Base-by-base conservation (phyloP, 2,113 vertebrate species). In the Pygoscelis adeliae region DNA sequence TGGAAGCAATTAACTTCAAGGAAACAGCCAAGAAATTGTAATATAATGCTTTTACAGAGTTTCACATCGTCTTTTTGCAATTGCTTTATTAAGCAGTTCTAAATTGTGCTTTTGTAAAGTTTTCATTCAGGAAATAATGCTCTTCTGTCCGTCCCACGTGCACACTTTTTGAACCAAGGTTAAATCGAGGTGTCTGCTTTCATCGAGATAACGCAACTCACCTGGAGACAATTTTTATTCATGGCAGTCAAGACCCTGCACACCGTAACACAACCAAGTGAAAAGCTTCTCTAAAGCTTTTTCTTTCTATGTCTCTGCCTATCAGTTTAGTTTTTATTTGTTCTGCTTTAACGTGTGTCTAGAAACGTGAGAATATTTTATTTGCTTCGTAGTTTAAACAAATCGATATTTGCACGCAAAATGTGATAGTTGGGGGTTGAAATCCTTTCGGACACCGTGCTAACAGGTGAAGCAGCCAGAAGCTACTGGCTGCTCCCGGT, bases 401-500 rank as follows among this genome's bases (percentile, higher is more conserved):
- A 85, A 66, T 30, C 34, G 23, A 61, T 67, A 65, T 76, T 86
- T 86, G 40, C 18, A 62, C 11, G 21, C 61, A 61, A 83, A 92
- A 93, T 56, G 16, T 1, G 1, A 14, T 36, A 80, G 82, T 6
- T 80, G 52, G 42, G 46, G n/a, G 62, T 46, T 79, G 80, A 84
- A 93, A 96, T 94, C 62, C 49, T 83, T 74, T 74, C 52, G 59
- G 80, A 83, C 74, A 63, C 42, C 3, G 5, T 38, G 63, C 50
- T 88, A 86, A 81, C 59, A 96, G 96, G 90, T 62, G 70, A 91
- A 94, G 93, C 59, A 82, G 83, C 77, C 86, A 78, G 89, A 27
- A 86, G 26, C 36, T 66, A 17, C 46, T 7, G 50, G 5, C 58
- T 87, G 91, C 72, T 89, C 91, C 88, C 62, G 53, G 69, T 78